phyloP scores from a whole-genome alignment of 2,113 vertebrate genomes.

The Amphiprion percula region DNA sequence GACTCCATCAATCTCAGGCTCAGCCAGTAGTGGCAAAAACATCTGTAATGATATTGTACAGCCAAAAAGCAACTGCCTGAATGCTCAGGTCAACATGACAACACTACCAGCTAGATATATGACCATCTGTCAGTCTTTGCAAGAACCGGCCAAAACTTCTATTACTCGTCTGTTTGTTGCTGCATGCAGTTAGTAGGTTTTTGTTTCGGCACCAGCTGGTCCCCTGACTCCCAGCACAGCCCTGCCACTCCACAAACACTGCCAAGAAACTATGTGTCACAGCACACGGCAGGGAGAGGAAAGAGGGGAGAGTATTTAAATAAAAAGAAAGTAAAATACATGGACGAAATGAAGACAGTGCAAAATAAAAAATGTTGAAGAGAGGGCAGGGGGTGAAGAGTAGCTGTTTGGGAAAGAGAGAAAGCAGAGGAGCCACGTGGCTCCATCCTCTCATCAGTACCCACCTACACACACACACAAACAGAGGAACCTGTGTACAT shows the following conservation, averaged over 20 bases:
- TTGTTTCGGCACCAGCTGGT: conserved; percentile 28
- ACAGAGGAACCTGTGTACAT: conserved; percentile 2
- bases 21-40: neutral
- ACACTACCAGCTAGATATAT: neutral
- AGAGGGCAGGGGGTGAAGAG: neutral
- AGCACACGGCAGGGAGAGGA: neutral
- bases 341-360: too few relatives aligned
- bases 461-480: conserved; percentile 35
- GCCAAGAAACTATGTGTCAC: conserved; percentile 52
- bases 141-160: neutral
- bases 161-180: neutral
- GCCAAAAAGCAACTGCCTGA: neutral
- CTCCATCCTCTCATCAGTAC: conserved; percentile 26
- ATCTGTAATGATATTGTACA: neutral
- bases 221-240: conserved; percentile 32
- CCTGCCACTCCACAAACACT: conserved; percentile 30
- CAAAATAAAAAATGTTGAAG: too few relatives aligned
- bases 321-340: too few relatives aligned
- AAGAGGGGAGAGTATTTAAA: too few relatives aligned
- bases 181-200: conserved; percentile 12
- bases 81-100: neutral
- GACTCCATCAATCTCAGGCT: neutral
- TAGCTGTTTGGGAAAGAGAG: neutral
- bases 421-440: conserved; percentile 28
- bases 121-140: neutral